phyloP scores from a whole-genome alignment of 1,140 invertebrate genomes.

The Brachionus asplanchnoidis region DNA sequence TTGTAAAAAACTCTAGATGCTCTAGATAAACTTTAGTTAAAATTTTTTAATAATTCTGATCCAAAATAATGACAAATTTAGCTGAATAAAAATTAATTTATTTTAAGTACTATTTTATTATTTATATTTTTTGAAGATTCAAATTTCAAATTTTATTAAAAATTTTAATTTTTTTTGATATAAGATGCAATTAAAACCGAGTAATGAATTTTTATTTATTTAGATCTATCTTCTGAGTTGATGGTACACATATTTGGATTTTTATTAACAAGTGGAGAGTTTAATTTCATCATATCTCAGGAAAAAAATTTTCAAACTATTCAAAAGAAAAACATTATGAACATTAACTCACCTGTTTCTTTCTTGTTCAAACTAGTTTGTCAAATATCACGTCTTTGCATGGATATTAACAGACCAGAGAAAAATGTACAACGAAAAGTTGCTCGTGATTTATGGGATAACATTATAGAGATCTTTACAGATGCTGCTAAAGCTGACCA shows the following conservation, averaged over 20 bases:
- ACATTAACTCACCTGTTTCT: not conserved
- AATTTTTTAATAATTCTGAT: no score
- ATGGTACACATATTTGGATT: not conserved
- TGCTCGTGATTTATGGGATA: constrained; percentile 22
- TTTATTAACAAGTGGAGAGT: not conserved
- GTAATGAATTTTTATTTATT: not conserved
- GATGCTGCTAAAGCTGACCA: not conserved
- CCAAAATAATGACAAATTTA: no score
- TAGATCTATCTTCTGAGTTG: not conserved
- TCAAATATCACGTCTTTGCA: constrained; percentile 24
- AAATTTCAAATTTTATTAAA: not conserved
- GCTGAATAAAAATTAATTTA: no score
- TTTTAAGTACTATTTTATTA: no score
- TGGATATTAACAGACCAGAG: not conserved
- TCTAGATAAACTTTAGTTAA: no score
- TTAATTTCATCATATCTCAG: not conserved
- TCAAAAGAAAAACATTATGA: constrained; percentile 4
- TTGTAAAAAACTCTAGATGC: no score
- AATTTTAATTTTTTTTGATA: not conserved
- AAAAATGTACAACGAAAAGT: not conserved
- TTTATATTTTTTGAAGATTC: no score
- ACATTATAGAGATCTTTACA: not conserved
- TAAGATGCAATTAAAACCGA: not conserved
- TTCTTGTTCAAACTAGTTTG: not conserved
- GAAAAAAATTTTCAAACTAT: not conserved